A percentile compares a stretch with the other conserved stretches of the same genome.
These are phyloP conservation scores for Chiridota heheva DNA, from an alignment of 35 echinoderm and acorn worm species.

Conservation along the genomic window DNA sequence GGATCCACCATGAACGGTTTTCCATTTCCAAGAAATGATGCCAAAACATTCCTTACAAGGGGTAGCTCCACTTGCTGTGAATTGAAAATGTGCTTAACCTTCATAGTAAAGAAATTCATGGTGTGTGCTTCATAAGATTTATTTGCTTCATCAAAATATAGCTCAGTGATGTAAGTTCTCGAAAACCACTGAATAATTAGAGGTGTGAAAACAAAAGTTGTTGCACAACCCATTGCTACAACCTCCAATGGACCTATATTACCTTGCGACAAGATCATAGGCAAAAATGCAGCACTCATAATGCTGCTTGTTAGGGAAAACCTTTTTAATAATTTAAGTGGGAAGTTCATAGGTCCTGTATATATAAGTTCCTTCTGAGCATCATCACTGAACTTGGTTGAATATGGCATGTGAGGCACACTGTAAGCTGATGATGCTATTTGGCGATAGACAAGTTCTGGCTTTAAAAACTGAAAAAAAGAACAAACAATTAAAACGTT, in stretches of 20 bases:
- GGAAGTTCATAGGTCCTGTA: constrained; percentile 45
- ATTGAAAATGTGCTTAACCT: constrained; percentile 43
- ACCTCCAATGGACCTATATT: constrained; percentile 36
- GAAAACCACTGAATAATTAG: constrained; percentile 68
- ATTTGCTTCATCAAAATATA: constrained; percentile 52
- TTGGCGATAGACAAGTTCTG: no score
- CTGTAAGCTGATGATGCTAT: no score
- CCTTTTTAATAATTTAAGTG: constrained; percentile 62
- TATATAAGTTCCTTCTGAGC: constrained; percentile 57
- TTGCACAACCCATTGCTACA: constrained; percentile 29
- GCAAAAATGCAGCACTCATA: constrained; percentile 43
- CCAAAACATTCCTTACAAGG: constrained; percentile 53
- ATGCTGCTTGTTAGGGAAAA: constrained; percentile 74
- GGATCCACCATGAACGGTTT: constrained; percentile 70
- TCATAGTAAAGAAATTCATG: constrained; percentile 46
- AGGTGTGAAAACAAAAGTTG: constrained; percentile 60
- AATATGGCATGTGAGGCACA: no score
- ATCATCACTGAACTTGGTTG: no score
- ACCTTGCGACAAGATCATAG: constrained; percentile 15
- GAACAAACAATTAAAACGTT: no score
- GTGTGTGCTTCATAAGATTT: constrained; percentile 60
- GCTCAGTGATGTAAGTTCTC: constrained; percentile 54
- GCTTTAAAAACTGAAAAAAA: no score
- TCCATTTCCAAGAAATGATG: constrained; percentile 49
- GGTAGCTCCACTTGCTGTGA: constrained; percentile 46